Conservation (phyloP, 2,888 invertebrate species). For the Agonum fuliginosum region DNA sequence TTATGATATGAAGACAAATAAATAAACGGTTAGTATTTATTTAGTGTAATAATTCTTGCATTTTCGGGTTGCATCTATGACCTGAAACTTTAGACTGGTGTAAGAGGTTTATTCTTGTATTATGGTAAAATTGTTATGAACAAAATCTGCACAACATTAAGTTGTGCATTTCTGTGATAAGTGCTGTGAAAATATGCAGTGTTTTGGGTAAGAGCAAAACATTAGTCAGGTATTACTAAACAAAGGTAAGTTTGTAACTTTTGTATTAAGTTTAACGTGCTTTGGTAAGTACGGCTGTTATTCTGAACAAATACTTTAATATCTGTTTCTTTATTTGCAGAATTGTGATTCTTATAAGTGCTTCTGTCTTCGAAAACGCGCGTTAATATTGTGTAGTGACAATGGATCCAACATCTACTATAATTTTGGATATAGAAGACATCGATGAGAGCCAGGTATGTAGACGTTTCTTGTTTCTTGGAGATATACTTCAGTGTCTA, state of each 20-base stretch:
- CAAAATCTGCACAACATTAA: background rate
- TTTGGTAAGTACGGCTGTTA: slow-evolving; percentile 43
- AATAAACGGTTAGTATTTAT: slow-evolving; percentile 54
- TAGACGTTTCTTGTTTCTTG: background rate
- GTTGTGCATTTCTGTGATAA: slow-evolving; percentile 49
- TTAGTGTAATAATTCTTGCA: background rate
- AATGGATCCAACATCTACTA: slow-evolving; percentile 29
- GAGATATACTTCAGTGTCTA: slow-evolving; percentile 20
- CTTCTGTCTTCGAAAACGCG: slow-evolving; percentile 47
- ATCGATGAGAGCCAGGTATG: slow-evolving; percentile 53
- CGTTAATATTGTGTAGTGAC: slow-evolving; percentile 53
- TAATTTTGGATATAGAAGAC: slow-evolving; percentile 48
- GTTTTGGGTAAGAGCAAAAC: slow-evolving; percentile 53
- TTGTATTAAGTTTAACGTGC: slow-evolving; percentile 38
- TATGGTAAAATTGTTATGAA: too few relatives aligned
- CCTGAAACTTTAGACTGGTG: background rate
- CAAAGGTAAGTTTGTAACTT: slow-evolving; percentile 48
- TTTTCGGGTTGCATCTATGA: background rate
- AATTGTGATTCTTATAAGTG: slow-evolving; percentile 48
- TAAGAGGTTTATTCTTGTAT: slow-evolving; percentile 1
- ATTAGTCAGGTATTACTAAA: background rate
- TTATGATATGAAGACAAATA: slow-evolving; percentile 5
- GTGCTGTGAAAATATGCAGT: slow-evolving; percentile 47
- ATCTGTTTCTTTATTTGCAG: slow-evolving; percentile 51
- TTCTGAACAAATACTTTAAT: slow-evolving; percentile 22